phyloP scores from a whole-genome alignment of 2,113 vertebrate genomes.

The Nannobrachium achirus region DNA sequence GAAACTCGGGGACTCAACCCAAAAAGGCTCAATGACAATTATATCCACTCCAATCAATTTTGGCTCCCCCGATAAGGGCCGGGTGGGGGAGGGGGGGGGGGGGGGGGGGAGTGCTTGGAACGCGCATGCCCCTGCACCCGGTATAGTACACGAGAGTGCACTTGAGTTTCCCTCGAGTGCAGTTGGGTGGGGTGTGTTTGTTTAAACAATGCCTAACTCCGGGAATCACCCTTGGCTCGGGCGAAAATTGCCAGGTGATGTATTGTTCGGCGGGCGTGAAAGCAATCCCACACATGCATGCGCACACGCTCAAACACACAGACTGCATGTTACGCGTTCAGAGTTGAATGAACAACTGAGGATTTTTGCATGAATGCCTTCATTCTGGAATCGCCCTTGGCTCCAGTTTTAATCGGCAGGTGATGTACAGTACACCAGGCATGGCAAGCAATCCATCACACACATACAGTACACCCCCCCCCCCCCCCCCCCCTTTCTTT shows the following conservation, averaged over 20 bases:
- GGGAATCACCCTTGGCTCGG: neutral
- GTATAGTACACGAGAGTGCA: conserved; percentile 9
- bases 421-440: too few relatives aligned
- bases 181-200: neutral
- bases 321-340: neutral
- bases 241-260: too few relatives aligned
- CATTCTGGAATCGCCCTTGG: too few relatives aligned
- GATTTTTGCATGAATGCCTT: too few relatives aligned
- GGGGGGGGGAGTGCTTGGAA: conserved; percentile 2
- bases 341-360: too few relatives aligned
- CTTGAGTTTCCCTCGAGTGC: neutral
- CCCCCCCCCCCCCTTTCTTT: too few relatives aligned
- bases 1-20: conserved; percentile 22
- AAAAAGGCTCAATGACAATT: conserved; percentile 36
- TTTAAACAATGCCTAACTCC: neutral
- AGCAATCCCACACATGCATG: conserved; percentile 4
- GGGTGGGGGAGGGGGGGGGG: too few relatives aligned
- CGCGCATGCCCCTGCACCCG: neutral
- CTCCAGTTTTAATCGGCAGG: too few relatives aligned
- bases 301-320: neutral
- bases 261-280: neutral
- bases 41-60: conserved; percentile 34
- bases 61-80: conserved; percentile 1
- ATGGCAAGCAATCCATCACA: too few relatives aligned
- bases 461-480: too few relatives aligned